Evolutionary conservation across 1,140 invertebrate genomes (phyloP), one percentile per base, ranked within the genome.

Genomic region (Zaprionus capensis): DNA sequence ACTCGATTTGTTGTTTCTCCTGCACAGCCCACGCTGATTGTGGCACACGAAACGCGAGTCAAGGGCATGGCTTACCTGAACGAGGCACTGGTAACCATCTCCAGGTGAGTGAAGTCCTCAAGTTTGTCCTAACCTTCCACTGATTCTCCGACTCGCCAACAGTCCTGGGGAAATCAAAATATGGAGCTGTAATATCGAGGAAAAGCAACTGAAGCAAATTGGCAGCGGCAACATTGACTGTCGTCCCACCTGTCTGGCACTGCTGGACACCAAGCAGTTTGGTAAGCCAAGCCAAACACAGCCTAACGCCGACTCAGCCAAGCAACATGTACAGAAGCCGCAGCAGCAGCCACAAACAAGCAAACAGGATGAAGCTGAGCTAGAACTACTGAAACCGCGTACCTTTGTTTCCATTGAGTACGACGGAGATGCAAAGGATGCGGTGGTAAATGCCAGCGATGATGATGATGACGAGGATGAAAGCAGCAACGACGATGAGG

Each of bases 151-250:
- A 51, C 17, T 4, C 5, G 5, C 51, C 9, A 6, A n/a, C 14
- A 97, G 96, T 93, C 94, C 95, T 49, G 97, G 97, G 1, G 95
- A 96, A 91, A 94, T 98, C 44, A 97, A 97, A 93, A 80, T 97
- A 0, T 98, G 97, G 96, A 94, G 92, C 17, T 92, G 94, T 28
- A 81, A 93, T 9, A 90, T 94, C 36, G 91, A 93, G 2, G 92
- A 94, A 55, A 92, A 92, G 65, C 92, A 84, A 15, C 83, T 96
- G 28, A 91, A 85, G 70, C 92, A 94, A 86, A 84, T 95, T 66
- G 93, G 93, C 57, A 92, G 91, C 56, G 77, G 84, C 28, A 94
- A 94, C 90, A 94, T 94, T 6, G 94, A 94, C 22, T 95, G 95
- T 88, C 93, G 95, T 79, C 93, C 95, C 5, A 96, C 94, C 28